These are phyloP conservation scores for Philhelius pedissequus DNA, from an alignment of 2,888 invertebrate genomes.

Conservation along the genomic window DNA sequence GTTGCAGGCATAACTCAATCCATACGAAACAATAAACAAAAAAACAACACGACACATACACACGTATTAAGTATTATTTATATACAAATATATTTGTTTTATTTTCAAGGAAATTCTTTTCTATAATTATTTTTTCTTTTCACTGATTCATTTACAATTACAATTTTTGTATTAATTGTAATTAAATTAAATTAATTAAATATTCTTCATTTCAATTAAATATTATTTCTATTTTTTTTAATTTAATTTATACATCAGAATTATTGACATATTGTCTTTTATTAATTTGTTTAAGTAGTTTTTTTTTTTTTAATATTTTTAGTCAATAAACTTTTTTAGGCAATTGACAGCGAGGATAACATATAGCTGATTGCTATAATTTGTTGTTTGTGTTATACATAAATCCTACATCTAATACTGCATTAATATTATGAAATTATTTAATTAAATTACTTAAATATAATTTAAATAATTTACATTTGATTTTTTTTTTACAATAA, in stretches of 20 bases:
- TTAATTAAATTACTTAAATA: slow-evolving; percentile 20
- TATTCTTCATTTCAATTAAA: not conserved
- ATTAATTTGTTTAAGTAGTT: slow-evolving; percentile 1
- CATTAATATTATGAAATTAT: slow-evolving; percentile 20
- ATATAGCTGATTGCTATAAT: not conserved
- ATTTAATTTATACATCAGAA: not conserved
- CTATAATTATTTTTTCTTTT: not conserved
- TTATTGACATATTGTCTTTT: not conserved
- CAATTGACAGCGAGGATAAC: slow-evolving; percentile 10
- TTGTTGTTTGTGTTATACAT: not conserved
- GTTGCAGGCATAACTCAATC: not conserved
- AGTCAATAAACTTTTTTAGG: not conserved
- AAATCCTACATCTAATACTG: slow-evolving; percentile 54
- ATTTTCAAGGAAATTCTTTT: not conserved
- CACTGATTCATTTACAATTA: not conserved
- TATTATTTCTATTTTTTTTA: not conserved
- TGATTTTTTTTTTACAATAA: not conserved
- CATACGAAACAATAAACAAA: not conserved
- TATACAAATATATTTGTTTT: not conserved
- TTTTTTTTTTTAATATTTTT: not conserved
- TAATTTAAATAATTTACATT: slow-evolving; percentile 20
- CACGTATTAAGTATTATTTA: not conserved
- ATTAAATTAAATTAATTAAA: too few relatives aligned
- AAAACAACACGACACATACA: not conserved
- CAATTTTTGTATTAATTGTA: not conserved